Conservation (phyloP, 2,113 vertebrate species). For the Alaudala cheleensis region DNA sequence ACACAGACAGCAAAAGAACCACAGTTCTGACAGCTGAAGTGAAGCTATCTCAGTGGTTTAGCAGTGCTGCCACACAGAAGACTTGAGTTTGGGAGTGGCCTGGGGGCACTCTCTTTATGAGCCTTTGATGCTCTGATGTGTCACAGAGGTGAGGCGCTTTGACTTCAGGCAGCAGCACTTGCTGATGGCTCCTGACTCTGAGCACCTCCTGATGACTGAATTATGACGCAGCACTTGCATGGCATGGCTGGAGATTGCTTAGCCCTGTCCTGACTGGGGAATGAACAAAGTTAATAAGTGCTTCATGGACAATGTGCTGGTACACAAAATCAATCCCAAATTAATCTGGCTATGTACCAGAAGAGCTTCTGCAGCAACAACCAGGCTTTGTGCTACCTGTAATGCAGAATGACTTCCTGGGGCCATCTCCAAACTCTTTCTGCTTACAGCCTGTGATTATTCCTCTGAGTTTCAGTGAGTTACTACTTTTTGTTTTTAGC, state of each 20-base stretch:
- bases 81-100: constrained; percentile 61
- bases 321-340: background rate
- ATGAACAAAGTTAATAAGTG: background rate
- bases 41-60: constrained; percentile 41
- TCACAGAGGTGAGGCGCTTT: constrained; percentile 52
- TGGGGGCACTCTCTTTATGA: constrained; percentile 55
- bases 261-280: background rate
- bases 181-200: constrained; percentile 33
- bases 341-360: background rate
- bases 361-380: background rate
- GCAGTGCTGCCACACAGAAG: constrained; percentile 24
- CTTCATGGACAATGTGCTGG: background rate
- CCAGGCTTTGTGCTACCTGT: background rate
- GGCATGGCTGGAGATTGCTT: background rate
- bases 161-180: constrained; percentile 1
- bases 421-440: background rate
- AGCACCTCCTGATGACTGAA: constrained; percentile 46
- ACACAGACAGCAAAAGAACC: constrained; percentile 33
- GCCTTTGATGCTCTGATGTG: constrained; percentile 59
- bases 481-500: background rate
- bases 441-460: background rate
- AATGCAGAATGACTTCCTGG: background rate
- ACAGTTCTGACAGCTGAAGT: constrained; percentile 60
- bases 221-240: background rate
- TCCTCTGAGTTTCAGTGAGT: background rate